Conservation (phyloP, 2,113 vertebrate species). For the Elephantulus edwardii region DNA sequence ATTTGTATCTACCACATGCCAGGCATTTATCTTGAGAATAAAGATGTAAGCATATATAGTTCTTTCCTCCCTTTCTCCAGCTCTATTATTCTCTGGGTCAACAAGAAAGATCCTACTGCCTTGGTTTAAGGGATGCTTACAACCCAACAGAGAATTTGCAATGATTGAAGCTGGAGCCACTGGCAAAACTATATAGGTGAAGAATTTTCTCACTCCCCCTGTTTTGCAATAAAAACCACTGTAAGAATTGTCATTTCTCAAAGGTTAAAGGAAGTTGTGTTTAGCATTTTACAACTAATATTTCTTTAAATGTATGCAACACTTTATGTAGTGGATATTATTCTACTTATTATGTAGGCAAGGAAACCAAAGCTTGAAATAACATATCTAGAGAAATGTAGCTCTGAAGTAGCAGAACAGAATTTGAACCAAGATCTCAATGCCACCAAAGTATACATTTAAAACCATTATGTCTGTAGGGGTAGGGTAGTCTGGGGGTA, state of each 20-base stretch:
- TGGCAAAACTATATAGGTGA: not conserved
- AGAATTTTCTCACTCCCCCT: not conserved
- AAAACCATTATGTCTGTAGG: not conserved
- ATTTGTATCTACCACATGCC: not conserved
- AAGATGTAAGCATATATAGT: not conserved
- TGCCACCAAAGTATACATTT: not conserved
- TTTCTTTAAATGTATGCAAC: not conserved
- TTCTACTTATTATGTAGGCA: not conserved
- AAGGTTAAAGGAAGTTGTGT: not conserved
- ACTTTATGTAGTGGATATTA: not conserved
- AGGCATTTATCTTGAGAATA: not conserved
- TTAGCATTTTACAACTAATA: not conserved
- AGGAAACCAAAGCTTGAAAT: not conserved
- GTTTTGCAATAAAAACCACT: not conserved
- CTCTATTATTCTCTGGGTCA: not conserved
- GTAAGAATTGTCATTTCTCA: not conserved
- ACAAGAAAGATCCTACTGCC: not conserved
- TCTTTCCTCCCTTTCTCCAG: not conserved
- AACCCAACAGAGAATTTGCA: not conserved
- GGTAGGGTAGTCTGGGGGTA: too few species aligned
- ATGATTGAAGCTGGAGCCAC: not conserved
- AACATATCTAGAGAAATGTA: not conserved
- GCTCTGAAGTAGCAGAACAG: not conserved
- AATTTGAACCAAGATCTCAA: slow-evolving; percentile 8
- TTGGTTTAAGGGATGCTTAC: not conserved